These are phyloP conservation scores for Gracilinanus agilis DNA, from an alignment of 2,113 vertebrate genomes.

Conservation along the genomic window DNA sequence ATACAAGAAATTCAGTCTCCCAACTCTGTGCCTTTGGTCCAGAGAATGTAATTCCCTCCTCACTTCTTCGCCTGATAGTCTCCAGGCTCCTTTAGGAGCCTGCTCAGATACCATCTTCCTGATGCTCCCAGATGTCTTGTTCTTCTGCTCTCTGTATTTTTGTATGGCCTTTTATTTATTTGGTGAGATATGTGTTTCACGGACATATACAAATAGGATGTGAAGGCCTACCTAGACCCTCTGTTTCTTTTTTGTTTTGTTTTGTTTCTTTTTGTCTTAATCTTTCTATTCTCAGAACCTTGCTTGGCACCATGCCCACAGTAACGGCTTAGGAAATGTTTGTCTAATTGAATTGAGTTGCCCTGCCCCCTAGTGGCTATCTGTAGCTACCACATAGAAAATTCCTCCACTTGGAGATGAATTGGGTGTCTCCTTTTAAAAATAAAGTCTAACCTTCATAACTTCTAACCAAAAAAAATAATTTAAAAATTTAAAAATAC, in stretches of 20 bases:
- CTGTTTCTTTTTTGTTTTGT: neutral
- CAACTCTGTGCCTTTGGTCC: neutral
- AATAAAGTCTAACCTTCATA: neutral
- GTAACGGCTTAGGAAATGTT: neutral
- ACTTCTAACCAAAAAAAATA: neutral
- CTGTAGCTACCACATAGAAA: neutral
- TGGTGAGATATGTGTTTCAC: neutral
- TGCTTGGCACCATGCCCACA: neutral
- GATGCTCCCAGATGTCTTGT: neutral
- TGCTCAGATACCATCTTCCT: neutral
- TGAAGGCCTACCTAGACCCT: neutral
- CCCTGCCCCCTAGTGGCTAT: constrained; percentile 56
- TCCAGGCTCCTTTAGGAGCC: neutral
- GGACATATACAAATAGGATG: neutral
- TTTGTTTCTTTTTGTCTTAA: neutral
- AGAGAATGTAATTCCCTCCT: neutral
- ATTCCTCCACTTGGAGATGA: neutral
- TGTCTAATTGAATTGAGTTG: neutral
- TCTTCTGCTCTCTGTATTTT: neutral
- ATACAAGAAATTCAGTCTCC: neutral
- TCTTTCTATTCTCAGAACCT: neutral
- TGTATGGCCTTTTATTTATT: neutral
- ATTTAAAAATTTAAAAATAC: neutral
- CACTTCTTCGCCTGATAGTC: neutral
- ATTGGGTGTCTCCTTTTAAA: neutral